Conservation (phyloP, 2,888 invertebrate genomes). For the Cheilosia vulpina region DNA sequence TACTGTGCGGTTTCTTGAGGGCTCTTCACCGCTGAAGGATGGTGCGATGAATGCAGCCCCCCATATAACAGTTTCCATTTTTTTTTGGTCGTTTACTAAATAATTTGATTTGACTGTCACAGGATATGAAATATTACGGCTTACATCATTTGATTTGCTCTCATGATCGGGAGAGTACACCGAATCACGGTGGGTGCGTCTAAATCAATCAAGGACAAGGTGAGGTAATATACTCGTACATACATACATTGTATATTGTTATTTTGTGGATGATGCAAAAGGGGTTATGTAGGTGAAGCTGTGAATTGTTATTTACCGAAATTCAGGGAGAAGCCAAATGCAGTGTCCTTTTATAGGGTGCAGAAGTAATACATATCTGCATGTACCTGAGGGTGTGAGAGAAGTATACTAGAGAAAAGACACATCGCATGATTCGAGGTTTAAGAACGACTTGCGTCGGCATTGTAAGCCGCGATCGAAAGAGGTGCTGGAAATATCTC, state of each 20-base stretch:
- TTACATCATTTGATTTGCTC: conserved; percentile 45
- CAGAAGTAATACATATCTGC: too few relatives aligned
- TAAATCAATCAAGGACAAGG: conserved; percentile 31
- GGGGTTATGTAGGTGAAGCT: too few relatives aligned
- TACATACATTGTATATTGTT: background rate
- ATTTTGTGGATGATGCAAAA: background rate
- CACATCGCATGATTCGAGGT: too few relatives aligned
- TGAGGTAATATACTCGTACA: conserved; percentile 22
- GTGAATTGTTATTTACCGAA: too few relatives aligned
- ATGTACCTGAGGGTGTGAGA: too few relatives aligned
- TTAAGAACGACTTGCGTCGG: too few relatives aligned
- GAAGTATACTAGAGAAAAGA: too few relatives aligned
- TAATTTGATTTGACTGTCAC: conserved; percentile 67
- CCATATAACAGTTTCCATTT: conserved; percentile 27
- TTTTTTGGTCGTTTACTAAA: conserved; percentile 45
- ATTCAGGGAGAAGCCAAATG: too few relatives aligned
- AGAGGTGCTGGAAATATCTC: too few relatives aligned
- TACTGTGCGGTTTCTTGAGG: conserved; percentile 65
- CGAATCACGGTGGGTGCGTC: conserved; percentile 29
- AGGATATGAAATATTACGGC: conserved; percentile 48
- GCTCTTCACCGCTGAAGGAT: conserved; percentile 35
- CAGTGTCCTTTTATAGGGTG: too few relatives aligned
- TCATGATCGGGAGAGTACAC: conserved; percentile 6
- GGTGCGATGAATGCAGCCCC: conserved; percentile 48
- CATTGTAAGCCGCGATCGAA: too few relatives aligned